Percentiles rank a stretch among this genome's conserved stretches.
Conservation (phyloP, 2,888 invertebrate genomes). For the Melanophora roralis region DNA sequence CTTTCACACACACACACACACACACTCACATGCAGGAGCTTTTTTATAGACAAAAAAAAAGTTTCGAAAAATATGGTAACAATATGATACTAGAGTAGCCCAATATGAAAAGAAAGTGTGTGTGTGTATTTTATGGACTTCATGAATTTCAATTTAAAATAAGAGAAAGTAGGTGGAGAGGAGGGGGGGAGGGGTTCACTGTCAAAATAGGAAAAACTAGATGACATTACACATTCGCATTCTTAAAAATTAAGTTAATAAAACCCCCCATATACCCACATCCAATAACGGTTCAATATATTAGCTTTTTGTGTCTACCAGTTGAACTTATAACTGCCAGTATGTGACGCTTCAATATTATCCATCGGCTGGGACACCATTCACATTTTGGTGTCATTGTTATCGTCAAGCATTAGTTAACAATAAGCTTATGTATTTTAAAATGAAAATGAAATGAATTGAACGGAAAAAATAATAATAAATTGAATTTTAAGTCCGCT, state of each 20-base stretch:
- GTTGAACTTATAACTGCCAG: slow-evolving; percentile 40
- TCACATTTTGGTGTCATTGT: slow-evolving; percentile 48
- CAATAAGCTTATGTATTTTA: slow-evolving; percentile 59
- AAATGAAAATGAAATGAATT: slow-evolving; percentile 47
- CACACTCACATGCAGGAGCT: neutral
- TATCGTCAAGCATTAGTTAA: slow-evolving; percentile 57
- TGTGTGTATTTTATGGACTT: slow-evolving; percentile 43
- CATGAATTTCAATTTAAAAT: slow-evolving; percentile 52
- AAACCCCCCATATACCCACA: neutral
- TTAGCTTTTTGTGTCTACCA: slow-evolving; percentile 41
- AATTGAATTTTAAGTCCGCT: slow-evolving; percentile 61
- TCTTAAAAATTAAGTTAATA: neutral
- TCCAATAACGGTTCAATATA: slow-evolving; percentile 42
- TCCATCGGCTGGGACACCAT: slow-evolving; percentile 30
- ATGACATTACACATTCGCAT: neutral
- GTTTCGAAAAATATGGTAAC: slow-evolving; percentile 52
- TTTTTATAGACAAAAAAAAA: slow-evolving; percentile 1
- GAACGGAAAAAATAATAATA: slow-evolving; percentile 32
- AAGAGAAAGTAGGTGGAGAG: neutral
- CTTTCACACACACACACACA: neutral
- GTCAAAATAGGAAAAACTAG: no score
- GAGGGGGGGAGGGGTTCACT: no score
- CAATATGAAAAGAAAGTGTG: slow-evolving; percentile 24
- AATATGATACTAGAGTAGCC: slow-evolving; percentile 46
- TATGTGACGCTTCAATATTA: slow-evolving; percentile 26